Base-by-base conservation (phyloP, 1,140 invertebrate genomes). In the Melitaea cinxia region DNA sequence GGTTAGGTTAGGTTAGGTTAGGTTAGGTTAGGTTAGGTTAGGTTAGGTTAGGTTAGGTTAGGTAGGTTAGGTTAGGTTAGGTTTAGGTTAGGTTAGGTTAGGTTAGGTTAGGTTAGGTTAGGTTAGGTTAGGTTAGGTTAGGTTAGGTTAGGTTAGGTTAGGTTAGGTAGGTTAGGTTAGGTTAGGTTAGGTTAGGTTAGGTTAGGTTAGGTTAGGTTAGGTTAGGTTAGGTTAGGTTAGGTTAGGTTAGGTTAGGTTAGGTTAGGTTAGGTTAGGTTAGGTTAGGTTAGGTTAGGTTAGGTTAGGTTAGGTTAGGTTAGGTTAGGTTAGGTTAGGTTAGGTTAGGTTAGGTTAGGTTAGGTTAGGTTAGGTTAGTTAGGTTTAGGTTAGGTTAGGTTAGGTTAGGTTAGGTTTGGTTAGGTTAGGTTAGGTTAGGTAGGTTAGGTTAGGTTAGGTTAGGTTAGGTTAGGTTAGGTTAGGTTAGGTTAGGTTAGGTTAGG, bases 321-420 rank as follows among this genome's bases (percentile, higher is more conserved):
- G 49, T 52, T 52, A 73, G 77, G 75, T 72, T 75, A 80, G 77
- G 72, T 75, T 73, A 78, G 26, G n/a, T n/a, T n/a, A 28, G 78
- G 75, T 71, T 73, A 75, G 80, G 72, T 75, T 75, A 78, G 76
- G 74, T 73, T 75, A 68, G 77, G 49, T 52, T 52, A 52, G 49
- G 49, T 71, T 70, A 73, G 76, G 67, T 52, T 52, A n/a, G 49
- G 24, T 68, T 76, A 68, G 73, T 72, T 73, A 82, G 72, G 79
- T 68, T 77, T 74, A n/a, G n/a, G n/a, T n/a, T n/a, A n/a, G n/a
- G n/a, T n/a, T n/a, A n/a, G n/a, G n/a, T n/a, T n/a, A n/a, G 75
- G 78, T 33, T 24, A 63, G 67, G 49, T 52, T 52, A 52, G 49
- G 49, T 52, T 52, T 26, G 49, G 49, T 52, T 52, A 52, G 49